Base-by-base conservation (phyloP, 2,113 vertebrate species). In the Dinomys branickii region DNA sequence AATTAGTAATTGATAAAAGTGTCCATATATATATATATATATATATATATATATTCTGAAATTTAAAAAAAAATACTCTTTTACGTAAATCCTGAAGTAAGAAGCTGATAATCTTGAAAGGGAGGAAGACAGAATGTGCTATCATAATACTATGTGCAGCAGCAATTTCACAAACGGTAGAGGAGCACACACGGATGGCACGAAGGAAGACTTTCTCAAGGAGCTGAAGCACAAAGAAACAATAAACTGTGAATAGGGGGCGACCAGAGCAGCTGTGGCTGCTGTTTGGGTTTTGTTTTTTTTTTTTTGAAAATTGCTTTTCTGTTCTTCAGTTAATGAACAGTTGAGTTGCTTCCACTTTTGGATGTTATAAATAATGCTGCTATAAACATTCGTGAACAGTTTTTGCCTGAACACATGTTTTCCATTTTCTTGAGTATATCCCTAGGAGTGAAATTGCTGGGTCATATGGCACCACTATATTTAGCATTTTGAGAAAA, bases 341-440 rank as follows among this genome's bases (percentile, higher is more conserved):
- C 10, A 61, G 77, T 87, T 33, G 30, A 20, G 13, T 30, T 71
- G 9, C 71, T 96, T 93, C 50, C 56, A 22, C 65, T 73, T 80
- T 82, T 26, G 1, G 61, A 58, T 73, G 80, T 87, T 93, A 88
- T 54, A 58, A 87, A 44, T 84, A 95, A 91, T 88, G 44, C 41
- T 90, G 16, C 59, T 71, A 12, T 80, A 63, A 69, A 95, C 52
- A 84, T 93, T 63, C 41, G 54, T 56, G 30, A 65, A 59, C 35
- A 26, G 30, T 24, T 73, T 91, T 81, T 81, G 14, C 50, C 8
- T 22, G 44, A 85, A 77, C 19, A 83, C n/a, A 80, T 17, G 38
- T 33, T 88, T 88, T 83, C 35, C 28, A 33, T 67, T 96, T 86
- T 96, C 91, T 90, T 85, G 58, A 61, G 16, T 83, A 61, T 83